phyloP scores from a whole-genome alignment of 1,140 invertebrate genomes.

The Drosophila leontia region DNA sequence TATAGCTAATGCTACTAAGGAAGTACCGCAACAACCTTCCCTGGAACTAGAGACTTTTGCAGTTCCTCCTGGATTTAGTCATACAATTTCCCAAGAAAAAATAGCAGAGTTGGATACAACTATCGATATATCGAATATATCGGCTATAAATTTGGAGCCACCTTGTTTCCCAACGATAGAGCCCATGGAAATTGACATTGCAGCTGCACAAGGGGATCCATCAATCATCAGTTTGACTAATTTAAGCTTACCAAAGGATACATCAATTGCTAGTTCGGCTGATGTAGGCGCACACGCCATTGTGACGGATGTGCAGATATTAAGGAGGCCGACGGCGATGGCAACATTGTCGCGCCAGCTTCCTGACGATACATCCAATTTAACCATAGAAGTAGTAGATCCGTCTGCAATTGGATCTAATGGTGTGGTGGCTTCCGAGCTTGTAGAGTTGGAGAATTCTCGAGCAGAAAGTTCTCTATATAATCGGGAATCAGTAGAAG shows the following conservation, averaged over 20 bases:
- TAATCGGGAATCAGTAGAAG: constrained; percentile 7
- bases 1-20: neutral
- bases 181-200: neutral
- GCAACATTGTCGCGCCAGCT: neutral
- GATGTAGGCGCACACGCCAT: too few species aligned
- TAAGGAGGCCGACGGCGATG: neutral
- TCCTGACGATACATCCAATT: neutral
- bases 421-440: neutral
- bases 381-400: neutral
- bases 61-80: too few species aligned
- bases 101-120: neutral
- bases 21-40: too few species aligned
- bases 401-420: neutral
- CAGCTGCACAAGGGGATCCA: too few species aligned
- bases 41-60: neutral
- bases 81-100: neutral
- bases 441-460: too few species aligned
- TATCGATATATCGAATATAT: neutral
- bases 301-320: constrained; percentile 19
- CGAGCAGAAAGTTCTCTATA: neutral
- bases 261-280: neutral
- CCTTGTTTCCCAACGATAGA: neutral
- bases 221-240: neutral
- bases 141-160: neutral
- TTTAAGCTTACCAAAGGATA: neutral